Conservation (phyloP, 2,888 invertebrate species). For the Aleiodes leptofemur region DNA sequence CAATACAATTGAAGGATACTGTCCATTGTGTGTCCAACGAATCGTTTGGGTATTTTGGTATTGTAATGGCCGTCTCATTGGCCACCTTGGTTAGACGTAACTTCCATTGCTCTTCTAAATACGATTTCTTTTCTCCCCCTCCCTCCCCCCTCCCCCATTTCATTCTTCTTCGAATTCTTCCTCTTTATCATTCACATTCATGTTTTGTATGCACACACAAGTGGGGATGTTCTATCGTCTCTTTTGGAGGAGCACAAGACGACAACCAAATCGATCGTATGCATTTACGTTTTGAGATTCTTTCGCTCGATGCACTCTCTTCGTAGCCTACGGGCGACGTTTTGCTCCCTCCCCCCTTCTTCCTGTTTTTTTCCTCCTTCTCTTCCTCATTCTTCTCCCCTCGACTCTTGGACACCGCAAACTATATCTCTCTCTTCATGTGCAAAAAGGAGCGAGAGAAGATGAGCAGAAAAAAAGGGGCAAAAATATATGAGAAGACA, state of each 20-base stretch:
- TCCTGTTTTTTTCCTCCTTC: slow-evolving; percentile 14
- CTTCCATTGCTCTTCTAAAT: slow-evolving; percentile 36
- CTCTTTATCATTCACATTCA: slow-evolving; percentile 29
- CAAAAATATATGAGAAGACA: slow-evolving; percentile 40
- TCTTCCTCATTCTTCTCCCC: slow-evolving; percentile 5
- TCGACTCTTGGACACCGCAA: slow-evolving; percentile 21
- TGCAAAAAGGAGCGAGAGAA: slow-evolving; percentile 3
- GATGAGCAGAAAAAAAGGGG: slow-evolving; percentile 39
- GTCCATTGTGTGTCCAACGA: slow-evolving; percentile 62
- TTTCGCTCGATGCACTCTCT: slow-evolving; percentile 29
- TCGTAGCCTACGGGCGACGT: slow-evolving; percentile 43
- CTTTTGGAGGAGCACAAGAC: slow-evolving; percentile 6
- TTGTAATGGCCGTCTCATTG: slow-evolving; percentile 63
- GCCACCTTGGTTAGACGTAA: slow-evolving; percentile 45
- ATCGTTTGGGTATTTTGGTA: slow-evolving; percentile 62
- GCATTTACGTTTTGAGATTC: slow-evolving; percentile 49
- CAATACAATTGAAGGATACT: slow-evolving; percentile 70
- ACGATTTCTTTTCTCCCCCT: slow-evolving; percentile 22
- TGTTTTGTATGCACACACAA: neutral
- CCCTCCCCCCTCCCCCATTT: slow-evolving; percentile 11
- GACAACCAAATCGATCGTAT: slow-evolving; percentile 38
- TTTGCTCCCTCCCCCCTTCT: slow-evolving; percentile 18
- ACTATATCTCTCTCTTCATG: slow-evolving; percentile 17
- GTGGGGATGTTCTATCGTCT: no score
- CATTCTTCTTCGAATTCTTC: slow-evolving; percentile 30